phyloP scores from a whole-genome alignment of 2,797 vertebrate species.

The Leptodactylus fallax region DNA sequence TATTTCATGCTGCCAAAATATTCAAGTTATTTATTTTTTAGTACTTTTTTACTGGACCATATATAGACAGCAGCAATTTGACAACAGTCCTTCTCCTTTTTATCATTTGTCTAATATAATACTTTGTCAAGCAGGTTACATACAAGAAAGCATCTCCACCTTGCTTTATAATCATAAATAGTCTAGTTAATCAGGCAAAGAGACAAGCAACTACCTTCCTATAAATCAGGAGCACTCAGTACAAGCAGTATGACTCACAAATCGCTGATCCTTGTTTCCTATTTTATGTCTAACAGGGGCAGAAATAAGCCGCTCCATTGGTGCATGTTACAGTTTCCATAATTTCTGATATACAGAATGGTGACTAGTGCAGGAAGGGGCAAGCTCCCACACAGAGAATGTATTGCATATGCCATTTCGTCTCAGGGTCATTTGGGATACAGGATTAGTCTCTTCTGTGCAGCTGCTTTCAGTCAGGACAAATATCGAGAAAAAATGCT shows the following conservation, averaged over 20 bases:
- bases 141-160: not conserved
- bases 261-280: slow-evolving; percentile 32
- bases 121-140: not conserved
- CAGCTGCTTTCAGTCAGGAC: not conserved
- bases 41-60: too few relatives aligned
- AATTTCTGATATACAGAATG: slow-evolving; percentile 23
- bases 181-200: slow-evolving; percentile 25
- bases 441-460: not conserved
- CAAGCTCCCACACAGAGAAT: slow-evolving; percentile 12
- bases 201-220: slow-evolving; percentile 20
- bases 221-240: slow-evolving; percentile 17
- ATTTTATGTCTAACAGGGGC: slow-evolving; percentile 35
- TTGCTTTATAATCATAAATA: slow-evolving; percentile 37
- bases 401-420: slow-evolving; percentile 21
- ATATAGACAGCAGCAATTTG: not conserved
- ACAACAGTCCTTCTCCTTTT: not conserved
- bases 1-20: too few relatives aligned
- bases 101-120: not conserved
- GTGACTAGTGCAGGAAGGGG: slow-evolving; percentile 8
- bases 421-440: slow-evolving; percentile 35
- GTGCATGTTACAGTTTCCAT: slow-evolving; percentile 43
- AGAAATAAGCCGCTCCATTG: slow-evolving; percentile 41
- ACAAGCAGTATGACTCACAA: slow-evolving; percentile 39
- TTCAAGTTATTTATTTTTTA: too few relatives aligned
- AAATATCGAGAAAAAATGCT: not conserved